A percentile compares a stretch with the other conserved stretches of the same genome.
Evolutionary conservation across 2,888 invertebrate genomes (phyloP).

Genomic region (Sinhomidia bicolor): DNA sequence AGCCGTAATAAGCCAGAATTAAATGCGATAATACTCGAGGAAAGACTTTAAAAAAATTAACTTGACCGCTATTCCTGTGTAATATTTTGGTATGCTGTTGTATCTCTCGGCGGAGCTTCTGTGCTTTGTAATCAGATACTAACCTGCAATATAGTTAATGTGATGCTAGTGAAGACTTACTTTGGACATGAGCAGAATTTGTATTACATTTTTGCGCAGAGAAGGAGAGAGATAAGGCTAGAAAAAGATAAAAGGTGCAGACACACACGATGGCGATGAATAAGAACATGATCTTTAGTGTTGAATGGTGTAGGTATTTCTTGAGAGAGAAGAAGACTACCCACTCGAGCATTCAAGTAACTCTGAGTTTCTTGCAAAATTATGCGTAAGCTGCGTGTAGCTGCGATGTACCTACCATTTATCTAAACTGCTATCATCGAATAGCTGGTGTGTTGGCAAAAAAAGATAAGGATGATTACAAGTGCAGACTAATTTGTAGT

Average conservation of each 20-base stretch:
- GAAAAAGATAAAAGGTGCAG: conserved; percentile 2
- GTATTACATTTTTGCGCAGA: conserved; percentile 35
- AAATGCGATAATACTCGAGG: background rate
- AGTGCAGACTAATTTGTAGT: conserved; percentile 9
- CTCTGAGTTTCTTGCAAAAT: background rate
- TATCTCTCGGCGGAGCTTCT: no score
- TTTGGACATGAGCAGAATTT: conserved; percentile 55
- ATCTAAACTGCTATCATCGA: background rate
- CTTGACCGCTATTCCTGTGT: background rate
- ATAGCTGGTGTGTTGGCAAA: conserved; percentile 12
- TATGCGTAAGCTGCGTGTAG: background rate
- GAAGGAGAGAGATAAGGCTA: no score
- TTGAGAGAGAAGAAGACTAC: no score
- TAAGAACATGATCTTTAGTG: conserved; percentile 13
- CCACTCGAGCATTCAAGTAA: no score
- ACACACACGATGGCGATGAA: conserved; percentile 35
- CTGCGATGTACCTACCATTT: background rate
- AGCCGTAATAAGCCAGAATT: background rate
- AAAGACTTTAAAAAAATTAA: background rate
- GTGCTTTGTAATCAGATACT: conserved; percentile 57
- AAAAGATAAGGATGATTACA: conserved; percentile 31
- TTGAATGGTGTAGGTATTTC: conserved; percentile 14
- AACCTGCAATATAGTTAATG: conserved; percentile 66
- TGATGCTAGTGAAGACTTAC: conserved; percentile 62
- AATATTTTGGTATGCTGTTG: conserved; percentile 11